Base-by-base conservation (phyloP, 1,140 invertebrate species). In the Heterodera schachtii region DNA sequence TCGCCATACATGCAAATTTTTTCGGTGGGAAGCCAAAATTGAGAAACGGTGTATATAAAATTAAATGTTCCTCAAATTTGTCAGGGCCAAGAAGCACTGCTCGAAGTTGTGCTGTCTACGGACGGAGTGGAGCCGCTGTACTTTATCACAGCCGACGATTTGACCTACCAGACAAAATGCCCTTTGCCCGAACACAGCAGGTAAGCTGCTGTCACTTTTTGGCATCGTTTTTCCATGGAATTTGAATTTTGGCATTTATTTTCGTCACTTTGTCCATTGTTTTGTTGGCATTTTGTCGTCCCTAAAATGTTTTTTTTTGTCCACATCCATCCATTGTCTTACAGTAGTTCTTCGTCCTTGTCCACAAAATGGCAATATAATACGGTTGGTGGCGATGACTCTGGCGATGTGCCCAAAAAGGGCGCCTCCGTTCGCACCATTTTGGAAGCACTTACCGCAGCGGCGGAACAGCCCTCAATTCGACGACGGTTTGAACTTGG, bases 81-180 rank as follows among this genome's bases (percentile, higher is more conserved):
- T 78, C 64, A 88, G 89, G 88, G 88, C 1, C 81, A 86, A 47
- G 89, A 89, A 44, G 86, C 88, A 82, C 79, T 88, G 21, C 82
- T 89, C 5, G 88, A 89, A 81, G 88, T 89, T 43, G 88, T 89
- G 43, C 79, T 89, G 31, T 89, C 88, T 21, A 89, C 88, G 13
- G 88, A 89, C 77, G 88, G 88, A 3, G 87, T 89, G 9, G 89
- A 89, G 67, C 88, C 88, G 13, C 75, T 89, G 9, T 89, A 89
- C 82, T 89, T 89, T 78, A 90, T 89, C 57, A 89, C 88, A 31
- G 82, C 88, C 11, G 88, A 89, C 49, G 88, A 89, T 78, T 64
- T 89, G 11, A 89, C 88, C 46, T 89, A 88, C 79, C 88, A 89
- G 69, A 89, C 88, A 8, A 83, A 79, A 81, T 89, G 88, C 44